Evolutionary conservation across 2,797 vertebrate species (phyloP).

Genomic region (Macropus fuliginosus): DNA sequence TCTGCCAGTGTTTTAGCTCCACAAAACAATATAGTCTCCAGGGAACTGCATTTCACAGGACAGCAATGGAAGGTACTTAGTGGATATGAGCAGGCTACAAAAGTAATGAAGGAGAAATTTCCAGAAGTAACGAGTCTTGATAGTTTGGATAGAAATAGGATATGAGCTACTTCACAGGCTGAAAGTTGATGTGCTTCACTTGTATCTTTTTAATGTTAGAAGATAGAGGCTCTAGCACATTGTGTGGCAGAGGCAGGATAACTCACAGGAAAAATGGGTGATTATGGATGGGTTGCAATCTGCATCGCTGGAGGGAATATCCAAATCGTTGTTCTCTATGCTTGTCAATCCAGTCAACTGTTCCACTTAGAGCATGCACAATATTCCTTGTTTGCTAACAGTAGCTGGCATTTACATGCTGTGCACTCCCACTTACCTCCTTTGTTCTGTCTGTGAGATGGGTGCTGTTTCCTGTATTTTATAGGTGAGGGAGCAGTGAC

Average conservation of each 20-base stretch:
- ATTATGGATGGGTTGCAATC: background rate
- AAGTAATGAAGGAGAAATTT: background rate
- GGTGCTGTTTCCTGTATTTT: background rate
- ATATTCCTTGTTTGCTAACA: background rate
- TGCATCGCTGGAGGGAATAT: no score
- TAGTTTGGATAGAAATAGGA: background rate
- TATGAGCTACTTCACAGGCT: background rate
- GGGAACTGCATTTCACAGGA: background rate
- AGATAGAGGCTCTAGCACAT: background rate
- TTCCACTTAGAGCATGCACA: background rate
- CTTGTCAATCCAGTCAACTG: background rate
- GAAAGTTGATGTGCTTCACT: background rate
- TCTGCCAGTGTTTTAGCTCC: background rate
- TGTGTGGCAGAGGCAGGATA: background rate
- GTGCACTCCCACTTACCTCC: background rate
- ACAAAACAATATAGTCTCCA: background rate
- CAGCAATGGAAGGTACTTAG: background rate
- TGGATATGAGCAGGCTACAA: background rate
- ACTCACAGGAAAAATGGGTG: background rate
- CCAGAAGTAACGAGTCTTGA: background rate
- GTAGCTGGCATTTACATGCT: background rate
- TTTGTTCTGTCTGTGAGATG: background rate
- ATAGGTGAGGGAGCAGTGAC: background rate
- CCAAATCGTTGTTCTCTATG: background rate
- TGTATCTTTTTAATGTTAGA: background rate